Conservation (phyloP, 1,140 invertebrate species). For the Lordiphosa stackelbergi region DNA sequence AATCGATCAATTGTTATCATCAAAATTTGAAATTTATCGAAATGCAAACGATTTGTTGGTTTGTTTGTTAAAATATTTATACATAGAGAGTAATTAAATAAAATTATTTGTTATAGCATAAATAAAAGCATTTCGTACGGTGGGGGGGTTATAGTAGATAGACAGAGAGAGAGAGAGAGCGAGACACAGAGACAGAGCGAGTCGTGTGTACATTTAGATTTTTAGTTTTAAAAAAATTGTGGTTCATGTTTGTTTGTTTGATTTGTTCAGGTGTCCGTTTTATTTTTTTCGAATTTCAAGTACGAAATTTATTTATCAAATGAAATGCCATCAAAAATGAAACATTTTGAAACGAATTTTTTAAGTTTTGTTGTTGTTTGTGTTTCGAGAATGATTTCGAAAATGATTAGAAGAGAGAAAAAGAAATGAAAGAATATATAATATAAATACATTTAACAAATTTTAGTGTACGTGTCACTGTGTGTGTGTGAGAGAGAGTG, state of each 20-base stretch:
- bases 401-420: constrained; percentile 76
- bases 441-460: constrained; percentile 77
- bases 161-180: constrained; percentile 12
- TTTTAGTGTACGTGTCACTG: constrained; percentile 53
- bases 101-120: constrained; percentile 59
- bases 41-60: constrained; percentile 16
- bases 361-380: constrained; percentile 33
- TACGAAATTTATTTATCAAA: constrained; percentile 46
- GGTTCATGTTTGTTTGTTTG: constrained; percentile 20
- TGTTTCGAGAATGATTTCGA: constrained; percentile 73
- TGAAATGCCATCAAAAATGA: constrained; percentile 71
- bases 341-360: constrained; percentile 34
- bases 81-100: constrained; percentile 67
- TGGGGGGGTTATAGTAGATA: constrained; percentile 16
- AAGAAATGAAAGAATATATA: constrained; percentile 77
- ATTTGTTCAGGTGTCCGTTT: constrained; percentile 27
- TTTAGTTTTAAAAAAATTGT: constrained; percentile 32
- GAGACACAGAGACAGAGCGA: constrained; percentile 56
- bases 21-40: constrained; percentile 16
- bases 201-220: constrained; percentile 62
- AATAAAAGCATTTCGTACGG: constrained; percentile 63
- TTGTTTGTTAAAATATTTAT: constrained; percentile 52
- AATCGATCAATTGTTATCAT: constrained; percentile 33
- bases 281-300: constrained; percentile 57
- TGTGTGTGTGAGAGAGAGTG: constrained; percentile 29